These are phyloP conservation scores for Fragum whitleyi DNA, from an alignment of 2,888 invertebrate species.

Conservation along the genomic window DNA sequence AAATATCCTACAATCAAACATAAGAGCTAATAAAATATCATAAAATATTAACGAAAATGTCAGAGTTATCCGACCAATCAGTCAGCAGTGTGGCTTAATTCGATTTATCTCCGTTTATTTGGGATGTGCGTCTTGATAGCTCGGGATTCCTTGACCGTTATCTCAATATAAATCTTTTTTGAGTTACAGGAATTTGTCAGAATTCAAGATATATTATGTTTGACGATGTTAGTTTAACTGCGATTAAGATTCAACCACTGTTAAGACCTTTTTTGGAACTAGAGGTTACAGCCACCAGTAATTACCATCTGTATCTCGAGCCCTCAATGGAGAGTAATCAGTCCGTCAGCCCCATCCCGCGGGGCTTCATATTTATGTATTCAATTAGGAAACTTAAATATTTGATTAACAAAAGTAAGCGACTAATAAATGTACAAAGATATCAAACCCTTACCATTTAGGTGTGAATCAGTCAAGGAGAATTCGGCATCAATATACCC, in stretches of 20 bases:
- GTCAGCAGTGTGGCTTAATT: slow-evolving; percentile 51
- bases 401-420: slow-evolving; percentile 49
- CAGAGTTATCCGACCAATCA: slow-evolving; percentile 49
- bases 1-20: slow-evolving; percentile 10
- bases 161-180: no score
- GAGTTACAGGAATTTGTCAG: no score
- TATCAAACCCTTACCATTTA: slow-evolving; percentile 17
- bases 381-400: slow-evolving; percentile 64
- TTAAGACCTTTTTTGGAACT: no score
- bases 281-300: no score
- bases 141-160: no score
- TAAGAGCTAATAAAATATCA: slow-evolving; percentile 50
- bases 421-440: slow-evolving; percentile 48
- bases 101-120: slow-evolving; percentile 60
- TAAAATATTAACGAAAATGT: slow-evolving; percentile 57
- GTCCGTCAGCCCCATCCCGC: not conserved
- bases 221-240: no score
- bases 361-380: slow-evolving; percentile 53
- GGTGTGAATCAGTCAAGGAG: slow-evolving; percentile 11
- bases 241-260: no score
- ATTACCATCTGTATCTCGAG: not conserved
- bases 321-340: not conserved
- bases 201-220: no score
- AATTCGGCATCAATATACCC: slow-evolving; percentile 43
- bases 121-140: not conserved